Conservation (phyloP, 1,140 invertebrate species). For the Hycleus phaleratus region DNA sequence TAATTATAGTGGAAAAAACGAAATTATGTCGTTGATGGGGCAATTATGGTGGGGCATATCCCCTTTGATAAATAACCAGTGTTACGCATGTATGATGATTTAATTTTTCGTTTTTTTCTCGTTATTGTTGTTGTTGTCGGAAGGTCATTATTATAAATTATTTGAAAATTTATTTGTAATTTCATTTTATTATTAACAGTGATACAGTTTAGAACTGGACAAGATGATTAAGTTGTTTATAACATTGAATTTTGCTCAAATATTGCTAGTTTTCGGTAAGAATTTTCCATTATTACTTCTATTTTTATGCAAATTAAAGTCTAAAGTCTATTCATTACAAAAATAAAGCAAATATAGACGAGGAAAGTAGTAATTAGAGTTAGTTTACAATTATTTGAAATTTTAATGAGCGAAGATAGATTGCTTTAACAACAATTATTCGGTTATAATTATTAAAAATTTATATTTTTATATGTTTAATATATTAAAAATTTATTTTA, state of each 20-base stretch:
- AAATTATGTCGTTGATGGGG: not conserved
- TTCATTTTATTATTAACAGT: not conserved
- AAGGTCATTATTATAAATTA: conserved; percentile 23
- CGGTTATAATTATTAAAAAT: too few species aligned
- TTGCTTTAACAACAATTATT: too few species aligned
- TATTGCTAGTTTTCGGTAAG: not conserved
- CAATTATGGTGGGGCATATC: conserved; percentile 5
- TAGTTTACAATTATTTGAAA: too few species aligned
- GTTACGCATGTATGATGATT: conserved; percentile 34
- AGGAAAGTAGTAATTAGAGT: too few species aligned
- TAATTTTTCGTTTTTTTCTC: not conserved
- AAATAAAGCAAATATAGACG: too few species aligned
- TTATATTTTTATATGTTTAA: too few species aligned
- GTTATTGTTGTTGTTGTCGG: conserved; percentile 9
- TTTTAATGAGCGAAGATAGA: too few species aligned
- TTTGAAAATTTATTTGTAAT: not conserved
- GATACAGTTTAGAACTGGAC: not conserved
- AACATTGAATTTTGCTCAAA: not conserved
- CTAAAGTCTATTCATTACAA: too few species aligned
- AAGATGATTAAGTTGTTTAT: not conserved
- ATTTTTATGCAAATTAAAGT: too few species aligned
- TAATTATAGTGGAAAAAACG: not conserved
- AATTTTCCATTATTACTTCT: not conserved
- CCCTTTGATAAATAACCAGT: conserved; percentile 5
- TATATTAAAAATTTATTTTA: too few species aligned